Evolutionary conservation across 2,797 vertebrate genomes (phyloP).

Genomic region (Erithacus rubecula): DNA sequence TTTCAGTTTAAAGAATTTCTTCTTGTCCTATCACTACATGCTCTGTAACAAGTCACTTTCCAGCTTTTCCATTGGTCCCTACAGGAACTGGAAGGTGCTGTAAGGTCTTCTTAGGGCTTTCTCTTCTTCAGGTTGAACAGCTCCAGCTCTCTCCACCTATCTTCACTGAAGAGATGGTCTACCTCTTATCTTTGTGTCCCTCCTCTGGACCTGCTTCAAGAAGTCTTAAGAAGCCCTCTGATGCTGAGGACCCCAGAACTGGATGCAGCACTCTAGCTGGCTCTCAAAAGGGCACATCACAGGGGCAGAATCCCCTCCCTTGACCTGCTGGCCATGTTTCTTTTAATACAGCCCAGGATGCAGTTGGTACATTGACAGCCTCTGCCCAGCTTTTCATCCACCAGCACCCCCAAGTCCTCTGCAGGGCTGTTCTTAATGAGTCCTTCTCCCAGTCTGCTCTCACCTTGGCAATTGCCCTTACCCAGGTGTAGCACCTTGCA

Average conservation of each 20-base stretch:
- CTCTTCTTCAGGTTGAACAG: neutral
- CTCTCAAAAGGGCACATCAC: neutral
- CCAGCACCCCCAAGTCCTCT: no score
- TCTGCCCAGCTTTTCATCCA: accelerated
- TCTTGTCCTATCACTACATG: neutral
- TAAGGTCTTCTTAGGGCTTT: neutral
- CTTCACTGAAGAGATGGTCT: neutral
- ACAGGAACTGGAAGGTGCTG: neutral
- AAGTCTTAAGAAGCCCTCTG: neutral
- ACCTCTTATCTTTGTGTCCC: neutral
- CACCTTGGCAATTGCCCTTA: neutral
- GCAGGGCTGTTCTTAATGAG: neutral
- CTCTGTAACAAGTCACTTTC: neutral
- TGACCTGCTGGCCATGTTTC: neutral
- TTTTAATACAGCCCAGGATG: neutral
- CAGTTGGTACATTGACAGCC: accelerated
- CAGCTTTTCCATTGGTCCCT: neutral
- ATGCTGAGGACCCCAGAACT: neutral
- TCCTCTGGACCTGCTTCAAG: neutral
- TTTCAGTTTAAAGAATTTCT: neutral
- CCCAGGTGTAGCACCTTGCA: neutral
- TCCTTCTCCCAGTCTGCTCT: neutral
- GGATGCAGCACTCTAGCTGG: neutral
- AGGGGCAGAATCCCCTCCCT: neutral
- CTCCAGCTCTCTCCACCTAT: neutral